Evolutionary conservation across 2,888 invertebrate genomes (phyloP), one percentile per base, ranked within the genome.

Genomic region (Scaeva pyrastri): DNA sequence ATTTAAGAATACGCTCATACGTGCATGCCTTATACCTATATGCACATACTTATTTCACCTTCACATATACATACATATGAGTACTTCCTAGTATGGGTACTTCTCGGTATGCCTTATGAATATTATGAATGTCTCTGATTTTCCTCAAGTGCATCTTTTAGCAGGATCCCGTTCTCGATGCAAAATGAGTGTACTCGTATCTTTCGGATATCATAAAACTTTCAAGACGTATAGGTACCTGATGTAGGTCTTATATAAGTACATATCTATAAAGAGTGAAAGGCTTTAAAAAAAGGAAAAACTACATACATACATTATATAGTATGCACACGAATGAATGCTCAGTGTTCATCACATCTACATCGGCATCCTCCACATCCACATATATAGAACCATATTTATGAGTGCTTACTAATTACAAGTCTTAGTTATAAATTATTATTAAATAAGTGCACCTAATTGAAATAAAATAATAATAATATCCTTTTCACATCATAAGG

Each of bases 401-500:
- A 58, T 26, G 62, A 48, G 64, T 48, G 19, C 14, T 21, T 45
- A 64, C 26, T 64, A 64, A 64, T 64, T 64, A 64, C 64, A 31
- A 26, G 62, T n/a, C 21, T 43, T 60, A 19, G 26, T 64, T 26
- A 48, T 31, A n/a, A 21, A 26, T 58, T 58, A 39, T 58, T 58
- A 58, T 58, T 19, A 52, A 52, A 52, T 52, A 52, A 52, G 23
- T 52, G 52, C n/a, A 52, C 52, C 58, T 72, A 82, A 82, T 82
- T 77, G 77, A 82, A 82, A 72, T 77, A 60, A 77, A 72, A 77
- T 73, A 77, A 82, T 56, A n/a, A n/a, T n/a, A n/a, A 73, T 73
- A 31, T 31, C 31, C 72, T 70, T 71, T 81, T 52, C 21, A 41
- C 14, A n/a, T 14, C 12, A 12, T 1, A 7, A 7, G n/a, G 19